Evolutionary conservation across 2,888 invertebrate genomes (phyloP), one percentile per base, ranked within the genome.

Genomic region (Latrodectus hesperus): DNA sequence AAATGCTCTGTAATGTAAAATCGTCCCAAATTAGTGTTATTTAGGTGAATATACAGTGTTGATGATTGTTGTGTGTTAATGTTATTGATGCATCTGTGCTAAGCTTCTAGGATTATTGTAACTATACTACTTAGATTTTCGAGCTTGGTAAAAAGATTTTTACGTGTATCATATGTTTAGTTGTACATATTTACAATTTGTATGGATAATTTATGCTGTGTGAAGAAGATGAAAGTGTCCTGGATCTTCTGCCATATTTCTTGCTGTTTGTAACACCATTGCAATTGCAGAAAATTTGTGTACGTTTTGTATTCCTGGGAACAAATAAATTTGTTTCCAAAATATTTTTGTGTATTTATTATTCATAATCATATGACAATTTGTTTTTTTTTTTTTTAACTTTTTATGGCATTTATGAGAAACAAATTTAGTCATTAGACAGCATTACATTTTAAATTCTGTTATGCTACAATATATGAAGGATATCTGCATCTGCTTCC

Each of bases 171-270:
- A 51, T 82, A 75, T 82, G 68, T 82, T 82, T 82, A 82, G 82
- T 82, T 82, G 82, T 82, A 82, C 75, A 82, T 82, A 82, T 75
- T 82, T 75, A 55, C 82, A 82, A 82, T 82, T 82, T 82, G 82
- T 82, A 75, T 75, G 38, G n/a, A 82, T 82, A 82, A 82, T 70
- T 82, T 82, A 82, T 75, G 82, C 74, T 22, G 68, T 82, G 82
- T 81, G 68, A 68, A 82, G 68, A 68, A 82, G 60, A 74, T 75
- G 68, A 73, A 72, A 81, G 65, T 75, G 82, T 82, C 82, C 70
- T 71, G 70, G 38, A 75, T 82, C 75, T 82, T 75, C 74, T 82
- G 82, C 75, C 75, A 75, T 82, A 82, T 82, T 81, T 81, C 81
- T 81, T 52, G 81, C 81, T 74, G 81, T 81, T 82, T 82, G 82